A percentile compares a stretch with the other conserved stretches of the same genome.
Conservation (phyloP, 2,888 invertebrate species). For the Ophion slaviceki region DNA sequence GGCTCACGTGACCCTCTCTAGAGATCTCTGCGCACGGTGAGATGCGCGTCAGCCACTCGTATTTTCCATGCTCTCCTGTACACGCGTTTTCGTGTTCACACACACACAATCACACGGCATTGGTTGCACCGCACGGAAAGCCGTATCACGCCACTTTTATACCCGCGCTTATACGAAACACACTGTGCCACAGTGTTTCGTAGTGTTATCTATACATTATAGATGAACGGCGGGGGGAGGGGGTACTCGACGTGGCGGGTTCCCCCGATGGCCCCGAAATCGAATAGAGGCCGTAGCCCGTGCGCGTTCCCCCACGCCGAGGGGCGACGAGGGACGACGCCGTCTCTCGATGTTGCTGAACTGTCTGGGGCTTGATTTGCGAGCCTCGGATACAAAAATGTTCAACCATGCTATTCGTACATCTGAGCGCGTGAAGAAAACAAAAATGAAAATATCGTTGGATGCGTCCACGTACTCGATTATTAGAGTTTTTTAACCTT, state of each 20-base stretch:
- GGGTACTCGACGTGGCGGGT: constrained; percentile 21
- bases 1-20: constrained; percentile 67
- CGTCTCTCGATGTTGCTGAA: constrained; percentile 44
- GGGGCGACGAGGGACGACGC: constrained; percentile 21
- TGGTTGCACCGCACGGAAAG: constrained; percentile 32
- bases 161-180: constrained; percentile 9
- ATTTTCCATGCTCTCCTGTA: constrained; percentile 43
- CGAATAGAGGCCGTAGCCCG: constrained; percentile 62
- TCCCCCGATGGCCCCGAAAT: constrained; percentile 64
- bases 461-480: too few relatives aligned
- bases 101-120: neutral
- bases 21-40: constrained; percentile 60
- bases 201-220: constrained; percentile 43
- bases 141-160: constrained; percentile 40
- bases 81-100: neutral
- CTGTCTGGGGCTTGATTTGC: constrained; percentile 36
- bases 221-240: constrained; percentile 13
- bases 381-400: neutral
- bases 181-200: constrained; percentile 30
- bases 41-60: constrained; percentile 59
- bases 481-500: too few relatives aligned
- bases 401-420: neutral
- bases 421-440: neutral
- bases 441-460: neutral
- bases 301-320: constrained; percentile 23